Conservation (phyloP, 2,797 vertebrate species). For the Microcaecilia unicolor region DNA sequence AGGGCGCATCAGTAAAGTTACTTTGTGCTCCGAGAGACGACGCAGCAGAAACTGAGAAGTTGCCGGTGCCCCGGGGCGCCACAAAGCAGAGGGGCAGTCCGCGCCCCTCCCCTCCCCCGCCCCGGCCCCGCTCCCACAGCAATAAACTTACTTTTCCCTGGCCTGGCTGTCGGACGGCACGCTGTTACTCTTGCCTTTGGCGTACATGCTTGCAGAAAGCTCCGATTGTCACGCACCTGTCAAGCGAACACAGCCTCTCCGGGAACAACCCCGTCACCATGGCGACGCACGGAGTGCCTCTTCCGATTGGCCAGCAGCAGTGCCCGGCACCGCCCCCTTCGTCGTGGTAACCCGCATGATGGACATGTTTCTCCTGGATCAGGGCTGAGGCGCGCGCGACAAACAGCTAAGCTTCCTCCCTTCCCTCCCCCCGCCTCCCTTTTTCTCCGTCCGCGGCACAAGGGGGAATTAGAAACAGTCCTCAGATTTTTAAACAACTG, state of each 20-base stretch:
- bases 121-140: conserved; percentile 1
- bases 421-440: conserved; percentile 27
- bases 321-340: conserved; percentile 53
- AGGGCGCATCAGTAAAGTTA: conserved; percentile 39
- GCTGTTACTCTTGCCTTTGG: conserved; percentile 94
- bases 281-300: conserved; percentile 77
- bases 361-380: too few species aligned
- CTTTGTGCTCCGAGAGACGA: too few species aligned
- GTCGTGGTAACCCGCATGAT: conserved; percentile 49
- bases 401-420: conserved; percentile 28
- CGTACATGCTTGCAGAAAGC: conserved; percentile 96
- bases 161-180: conserved; percentile 94
- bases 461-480: conserved; percentile 85
- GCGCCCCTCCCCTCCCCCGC: conserved; percentile 6
- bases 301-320: conserved; percentile 68
- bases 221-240: conserved; percentile 95
- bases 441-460: conserved; percentile 51
- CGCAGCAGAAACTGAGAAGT: too few species aligned
- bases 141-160: conserved; percentile 89
- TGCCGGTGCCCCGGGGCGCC: too few species aligned
- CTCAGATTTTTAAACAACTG: conserved; percentile 84
- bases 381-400: too few species aligned
- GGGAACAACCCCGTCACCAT: conserved; percentile 94
- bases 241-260: conserved; percentile 93
- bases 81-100: background rate